Evolutionary conservation across 2,888 invertebrate genomes (phyloP), one percentile per base, ranked within the genome.

Genomic region (Napeogenes sylphis): DNA sequence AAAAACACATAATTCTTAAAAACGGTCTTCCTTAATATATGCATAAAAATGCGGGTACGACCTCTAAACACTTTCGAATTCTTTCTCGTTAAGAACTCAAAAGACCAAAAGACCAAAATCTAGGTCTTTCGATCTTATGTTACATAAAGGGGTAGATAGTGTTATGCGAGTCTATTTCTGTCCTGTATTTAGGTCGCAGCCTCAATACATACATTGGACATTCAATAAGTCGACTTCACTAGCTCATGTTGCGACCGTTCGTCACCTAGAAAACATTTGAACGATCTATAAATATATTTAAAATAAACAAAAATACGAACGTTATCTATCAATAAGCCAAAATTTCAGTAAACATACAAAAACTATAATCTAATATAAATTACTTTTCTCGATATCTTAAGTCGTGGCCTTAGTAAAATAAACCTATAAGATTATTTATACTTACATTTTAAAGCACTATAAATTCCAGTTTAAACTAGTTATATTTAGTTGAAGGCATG

Each of bases 161-260:
- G 45, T 14, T 54, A 61, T 61, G 62, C 32, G 47, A 55, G 60
- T 56, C 51, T 51, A 51, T 51, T 51, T 51, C 51, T 51, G 51
- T 30, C n/a, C 55, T 14, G 64, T 67, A 72, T 68, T 61, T 69
- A 66, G 72, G 72, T 71, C 72, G 62, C 67, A 69, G 61, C 71
- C 70, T 71, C 71, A 64, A 70, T 69, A 65, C 71, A 66, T 68
- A 55, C 57, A 66, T 66, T 62, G 57, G 35, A 58, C 53, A 42
- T 47, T 56, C 33, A 64, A 47, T 57, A 30, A 55, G 54, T 55
- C 63, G 21, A 57, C 42, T 53, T 47, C 21, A 21, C 21, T 35
- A 5, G 32, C 47, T 55, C 56, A 56, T 21, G 10, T 45, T 51
- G 21, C 51, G 30, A 42, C 42, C 10, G 35, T 35, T 35, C 21